These are phyloP conservation scores for Hephaestus fuliginosus DNA, from an alignment of 2,797 vertebrate species.

Conservation along the genomic window DNA sequence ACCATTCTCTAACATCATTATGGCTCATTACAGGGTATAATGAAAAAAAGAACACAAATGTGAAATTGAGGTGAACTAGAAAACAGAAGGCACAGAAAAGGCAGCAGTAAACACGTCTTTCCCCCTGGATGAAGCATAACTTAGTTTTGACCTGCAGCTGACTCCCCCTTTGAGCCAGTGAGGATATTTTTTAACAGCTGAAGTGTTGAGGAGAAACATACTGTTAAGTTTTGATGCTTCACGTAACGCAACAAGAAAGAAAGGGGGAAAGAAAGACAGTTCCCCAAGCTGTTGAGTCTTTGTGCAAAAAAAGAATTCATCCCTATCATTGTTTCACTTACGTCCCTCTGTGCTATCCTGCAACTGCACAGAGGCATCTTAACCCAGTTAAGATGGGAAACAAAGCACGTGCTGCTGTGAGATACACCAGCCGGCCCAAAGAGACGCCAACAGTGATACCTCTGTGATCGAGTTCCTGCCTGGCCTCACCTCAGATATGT, in stretches of 20 bases:
- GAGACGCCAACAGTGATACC: background rate
- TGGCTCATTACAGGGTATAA: background rate
- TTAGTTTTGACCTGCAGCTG: background rate
- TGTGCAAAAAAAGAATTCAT: background rate
- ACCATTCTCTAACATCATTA: background rate
- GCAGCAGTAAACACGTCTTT: background rate
- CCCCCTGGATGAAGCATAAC: background rate
- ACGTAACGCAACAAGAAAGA: background rate
- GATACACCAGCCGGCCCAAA: conserved; percentile 12
- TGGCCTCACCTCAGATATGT: conserved; percentile 88
- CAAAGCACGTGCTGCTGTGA: conserved; percentile 7
- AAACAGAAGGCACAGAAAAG: background rate
- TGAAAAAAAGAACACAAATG: background rate
- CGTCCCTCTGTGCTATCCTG: background rate
- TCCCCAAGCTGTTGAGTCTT: background rate
- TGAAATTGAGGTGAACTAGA: background rate
- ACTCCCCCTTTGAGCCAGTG: background rate
- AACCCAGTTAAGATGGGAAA: conserved; percentile 19
- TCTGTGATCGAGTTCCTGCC: background rate
- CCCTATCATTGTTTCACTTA: background rate
- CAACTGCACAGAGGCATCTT: conserved; percentile 3
- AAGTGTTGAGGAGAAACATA: background rate
- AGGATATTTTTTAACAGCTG: background rate
- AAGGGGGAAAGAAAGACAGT: background rate
- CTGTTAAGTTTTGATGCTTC: background rate